Evolutionary conservation across 2,797 vertebrate species (phyloP).

Genomic region (Hapalemur alaotrensis): DNA sequence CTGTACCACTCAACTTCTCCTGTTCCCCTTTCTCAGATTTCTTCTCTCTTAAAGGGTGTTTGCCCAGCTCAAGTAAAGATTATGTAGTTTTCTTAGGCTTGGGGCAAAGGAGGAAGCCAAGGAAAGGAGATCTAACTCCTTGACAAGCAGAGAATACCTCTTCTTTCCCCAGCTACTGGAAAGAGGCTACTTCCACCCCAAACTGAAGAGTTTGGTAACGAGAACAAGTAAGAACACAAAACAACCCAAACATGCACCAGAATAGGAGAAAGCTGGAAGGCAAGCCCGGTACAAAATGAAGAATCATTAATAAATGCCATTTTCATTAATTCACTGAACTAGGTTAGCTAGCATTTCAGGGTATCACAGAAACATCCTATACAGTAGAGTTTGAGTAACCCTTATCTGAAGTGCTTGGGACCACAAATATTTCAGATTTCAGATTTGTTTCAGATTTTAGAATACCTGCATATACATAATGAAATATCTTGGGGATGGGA

Average conservation of each 20-base stretch:
- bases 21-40: not conserved
- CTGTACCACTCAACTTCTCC: not conserved
- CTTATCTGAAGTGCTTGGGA: not conserved
- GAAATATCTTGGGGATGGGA: not conserved
- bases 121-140: not conserved
- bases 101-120: not conserved
- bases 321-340: not conserved
- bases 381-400: not conserved
- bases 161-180: not conserved
- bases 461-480: not conserved
- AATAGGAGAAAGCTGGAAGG: not conserved
- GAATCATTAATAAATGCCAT: not conserved
- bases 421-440: not conserved
- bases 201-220: not conserved
- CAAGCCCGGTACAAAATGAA: not conserved
- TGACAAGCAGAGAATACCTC: not conserved
- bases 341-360: not conserved
- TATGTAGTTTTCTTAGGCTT: not conserved
- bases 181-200: not conserved
- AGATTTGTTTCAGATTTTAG: not conserved
- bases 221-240: not conserved
- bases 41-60: not conserved
- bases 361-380: not conserved
- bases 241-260: not conserved
- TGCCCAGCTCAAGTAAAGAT: not conserved